Percentiles rank a stretch among this genome's conserved stretches.
Evolutionary conservation across 2,113 vertebrate genomes (phyloP).

Genomic region (Ictalurus furcatus): DNA sequence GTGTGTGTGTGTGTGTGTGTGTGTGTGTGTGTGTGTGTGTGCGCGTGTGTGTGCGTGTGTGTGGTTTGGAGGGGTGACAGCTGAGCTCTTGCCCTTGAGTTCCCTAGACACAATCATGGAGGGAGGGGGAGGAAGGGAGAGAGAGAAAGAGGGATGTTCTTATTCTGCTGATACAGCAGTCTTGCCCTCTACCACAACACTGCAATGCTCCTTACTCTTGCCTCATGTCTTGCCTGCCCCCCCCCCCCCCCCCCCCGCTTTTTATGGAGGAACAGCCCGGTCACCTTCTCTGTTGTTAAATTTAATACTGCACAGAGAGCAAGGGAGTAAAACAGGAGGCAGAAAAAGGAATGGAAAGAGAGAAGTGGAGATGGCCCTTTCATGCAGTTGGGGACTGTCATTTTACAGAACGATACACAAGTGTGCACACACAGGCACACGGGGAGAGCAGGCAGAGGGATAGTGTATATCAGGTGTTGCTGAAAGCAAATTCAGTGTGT

Average conservation of each 20-base stretch:
- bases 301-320: conserved; percentile 70
- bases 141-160: conserved; percentile 57
- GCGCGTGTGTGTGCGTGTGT: neutral
- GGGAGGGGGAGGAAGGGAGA: conserved; percentile 42
- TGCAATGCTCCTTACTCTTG: conserved; percentile 44
- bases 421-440: conserved; percentile 27
- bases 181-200: conserved; percentile 48
- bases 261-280: conserved; percentile 76
- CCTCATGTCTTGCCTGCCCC: neutral
- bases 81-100: conserved; percentile 75
- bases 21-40: neutral
- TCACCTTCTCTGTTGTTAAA: conserved; percentile 79
- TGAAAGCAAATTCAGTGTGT: conserved; percentile 50
- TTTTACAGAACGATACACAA: conserved; percentile 56
- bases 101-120: conserved; percentile 68
- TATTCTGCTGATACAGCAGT: conserved; percentile 80
- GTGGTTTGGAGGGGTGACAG: conserved; percentile 60
- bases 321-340: conserved; percentile 1
- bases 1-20: neutral
- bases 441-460: neutral
- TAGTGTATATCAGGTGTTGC: conserved; percentile 21
- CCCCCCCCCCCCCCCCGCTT: conserved; percentile 44
- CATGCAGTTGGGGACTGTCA: conserved; percentile 58
- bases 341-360: conserved; percentile 32
- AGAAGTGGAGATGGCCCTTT: conserved; percentile 60